Percentiles rank a stretch among this genome's conserved stretches.
phyloP scores from a whole-genome alignment of 2,888 invertebrate genomes.

The Peribatodes rhomboidaria region DNA sequence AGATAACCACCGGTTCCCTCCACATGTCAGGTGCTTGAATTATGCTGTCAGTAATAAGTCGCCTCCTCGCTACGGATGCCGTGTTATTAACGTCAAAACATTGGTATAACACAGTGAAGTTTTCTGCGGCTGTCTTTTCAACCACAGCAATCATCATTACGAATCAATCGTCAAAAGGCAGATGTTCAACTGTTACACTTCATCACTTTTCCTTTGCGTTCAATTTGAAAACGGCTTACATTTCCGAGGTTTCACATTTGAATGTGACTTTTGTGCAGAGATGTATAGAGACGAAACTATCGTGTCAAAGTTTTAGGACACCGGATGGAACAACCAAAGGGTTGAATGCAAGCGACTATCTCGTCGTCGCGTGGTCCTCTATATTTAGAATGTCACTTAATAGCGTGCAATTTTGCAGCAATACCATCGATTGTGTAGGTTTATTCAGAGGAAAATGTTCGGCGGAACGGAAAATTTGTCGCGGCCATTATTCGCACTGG shows the following conservation, averaged over 20 bases:
- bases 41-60: slow-evolving; percentile 72
- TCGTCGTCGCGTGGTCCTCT: slow-evolving; percentile 74
- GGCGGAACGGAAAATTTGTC: slow-evolving; percentile 83
- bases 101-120: slow-evolving; percentile 67
- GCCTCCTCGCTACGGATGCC: slow-evolving; percentile 65
- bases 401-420: slow-evolving; percentile 82
- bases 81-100: slow-evolving; percentile 76
- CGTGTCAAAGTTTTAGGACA: slow-evolving; percentile 38
- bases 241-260: background rate
- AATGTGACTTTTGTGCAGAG: slow-evolving; percentile 48
- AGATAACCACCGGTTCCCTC: slow-evolving; percentile 51
- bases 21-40: slow-evolving; percentile 64
- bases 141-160: slow-evolving; percentile 67
- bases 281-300: slow-evolving; percentile 48
- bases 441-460: slow-evolving; percentile 84
- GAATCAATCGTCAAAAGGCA: slow-evolving; percentile 53
- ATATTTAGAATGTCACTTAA: slow-evolving; percentile 85
- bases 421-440: slow-evolving; percentile 81
- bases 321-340: slow-evolving; percentile 64
- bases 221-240: slow-evolving; percentile 42
- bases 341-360: slow-evolving; percentile 69
- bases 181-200: slow-evolving; percentile 80
- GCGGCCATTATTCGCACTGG: slow-evolving; percentile 81
- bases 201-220: slow-evolving; percentile 72
- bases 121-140: slow-evolving; percentile 70